Evolutionary conservation across 1,140 invertebrate genomes (phyloP).

Genomic region (Drosophila carrolli): DNA sequence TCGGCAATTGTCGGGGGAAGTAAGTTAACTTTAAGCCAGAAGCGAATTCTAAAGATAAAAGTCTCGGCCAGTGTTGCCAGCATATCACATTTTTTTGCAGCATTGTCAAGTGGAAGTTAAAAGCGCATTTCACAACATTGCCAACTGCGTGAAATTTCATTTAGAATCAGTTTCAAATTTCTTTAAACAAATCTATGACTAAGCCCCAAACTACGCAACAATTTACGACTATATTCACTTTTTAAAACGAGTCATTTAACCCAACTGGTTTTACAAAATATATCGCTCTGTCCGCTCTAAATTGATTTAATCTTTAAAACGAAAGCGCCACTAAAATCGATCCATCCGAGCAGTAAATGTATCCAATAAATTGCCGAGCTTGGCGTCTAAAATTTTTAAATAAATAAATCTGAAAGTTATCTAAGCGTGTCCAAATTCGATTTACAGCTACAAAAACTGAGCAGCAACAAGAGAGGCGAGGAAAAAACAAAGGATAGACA

Average conservation of each 20-base stretch:
- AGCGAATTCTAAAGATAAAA: not conserved
- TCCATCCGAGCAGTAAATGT: slow-evolving; percentile 20
- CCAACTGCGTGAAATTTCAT: too few relatives aligned
- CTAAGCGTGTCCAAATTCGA: slow-evolving; percentile 73
- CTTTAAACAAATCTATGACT: too few relatives aligned
- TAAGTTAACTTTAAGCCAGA: slow-evolving; percentile 5
- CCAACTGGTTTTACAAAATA: not conserved
- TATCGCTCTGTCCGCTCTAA: not conserved
- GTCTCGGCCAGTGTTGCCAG: slow-evolving; percentile 1
- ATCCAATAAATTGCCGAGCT: slow-evolving; percentile 59
- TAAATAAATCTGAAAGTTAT: slow-evolving; percentile 76
- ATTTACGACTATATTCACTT: too few relatives aligned
- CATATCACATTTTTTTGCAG: not conserved
- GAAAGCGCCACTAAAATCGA: slow-evolving; percentile 5
- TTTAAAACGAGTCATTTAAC: not conserved
- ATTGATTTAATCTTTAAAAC: slow-evolving; percentile 35
- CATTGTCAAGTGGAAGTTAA: not conserved
- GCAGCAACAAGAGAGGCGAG: slow-evolving; percentile 20
- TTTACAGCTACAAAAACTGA: slow-evolving; percentile 58
- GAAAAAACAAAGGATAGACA: slow-evolving; percentile 5
- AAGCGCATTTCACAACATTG: not conserved
- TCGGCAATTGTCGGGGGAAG: slow-evolving; percentile 13
- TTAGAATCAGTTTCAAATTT: too few relatives aligned
- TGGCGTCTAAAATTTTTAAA: slow-evolving; percentile 60
- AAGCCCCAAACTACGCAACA: not conserved